Percentiles rank a stretch among this genome's conserved stretches.
Conservation (phyloP, 1,140 invertebrate genomes). For the Anastatus disparis region DNA sequence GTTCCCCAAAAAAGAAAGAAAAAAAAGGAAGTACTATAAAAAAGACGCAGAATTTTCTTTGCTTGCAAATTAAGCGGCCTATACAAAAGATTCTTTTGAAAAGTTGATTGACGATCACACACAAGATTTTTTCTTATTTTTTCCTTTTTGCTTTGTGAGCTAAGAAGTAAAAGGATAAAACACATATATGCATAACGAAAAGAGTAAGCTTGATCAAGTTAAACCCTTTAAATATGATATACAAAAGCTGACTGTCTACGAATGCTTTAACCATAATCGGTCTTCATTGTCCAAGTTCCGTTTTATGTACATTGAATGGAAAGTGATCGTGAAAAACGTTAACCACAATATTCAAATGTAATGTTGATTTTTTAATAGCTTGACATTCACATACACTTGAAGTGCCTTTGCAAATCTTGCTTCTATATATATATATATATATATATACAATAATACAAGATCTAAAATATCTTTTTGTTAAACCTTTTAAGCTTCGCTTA, state of each 20-base stretch:
- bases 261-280: slow-evolving; percentile 47
- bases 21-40: background rate
- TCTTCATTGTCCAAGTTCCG: slow-evolving; percentile 46
- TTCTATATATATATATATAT: too few species aligned
- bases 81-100: slow-evolving; percentile 20
- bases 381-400: slow-evolving; percentile 12
- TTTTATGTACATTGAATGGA: background rate
- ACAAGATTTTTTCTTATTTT: too few species aligned
- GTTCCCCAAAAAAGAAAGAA: background rate
- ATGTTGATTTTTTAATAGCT: slow-evolving; percentile 1
- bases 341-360: too few species aligned
- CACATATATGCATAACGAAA: too few species aligned
- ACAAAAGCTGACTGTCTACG: slow-evolving; percentile 48
- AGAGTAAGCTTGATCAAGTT: slow-evolving; percentile 44
- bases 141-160: too few species aligned
- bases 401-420: too few species aligned
- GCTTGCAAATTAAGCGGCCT: background rate
- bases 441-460: too few species aligned
- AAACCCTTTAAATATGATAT: too few species aligned
- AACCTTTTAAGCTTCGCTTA: too few species aligned
- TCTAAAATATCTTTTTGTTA: too few species aligned
- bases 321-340: too few species aligned
- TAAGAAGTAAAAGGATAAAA: too few species aligned
- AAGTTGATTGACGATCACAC: slow-evolving; percentile 29
- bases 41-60: background rate